Percentiles rank a stretch among this genome's conserved stretches.
phyloP scores from a whole-genome alignment of 2,888 invertebrate genomes.

The Dione vanillae region DNA sequence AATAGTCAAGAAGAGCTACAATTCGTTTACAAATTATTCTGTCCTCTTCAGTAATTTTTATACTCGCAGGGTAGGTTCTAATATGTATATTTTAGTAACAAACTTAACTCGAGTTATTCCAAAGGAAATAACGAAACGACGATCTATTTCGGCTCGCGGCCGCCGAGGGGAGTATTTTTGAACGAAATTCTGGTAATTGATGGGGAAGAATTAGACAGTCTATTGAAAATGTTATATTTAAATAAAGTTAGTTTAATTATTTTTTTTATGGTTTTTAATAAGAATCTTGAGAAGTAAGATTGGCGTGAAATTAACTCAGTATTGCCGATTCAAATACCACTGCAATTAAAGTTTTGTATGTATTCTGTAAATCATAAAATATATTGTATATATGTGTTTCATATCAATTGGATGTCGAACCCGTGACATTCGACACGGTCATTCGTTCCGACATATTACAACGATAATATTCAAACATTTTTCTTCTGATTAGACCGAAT shows the following conservation, averaged over 20 bases:
- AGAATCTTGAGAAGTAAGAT: no score
- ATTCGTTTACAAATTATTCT: no score
- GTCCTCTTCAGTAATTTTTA: no score
- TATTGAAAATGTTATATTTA: no score
- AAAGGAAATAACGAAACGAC: conserved; percentile 32
- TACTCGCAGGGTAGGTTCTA: background rate
- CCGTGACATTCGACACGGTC: conserved; percentile 19
- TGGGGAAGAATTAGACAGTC: background rate
- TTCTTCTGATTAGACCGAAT: conserved; percentile 2
- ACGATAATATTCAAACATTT: conserved; percentile 5
- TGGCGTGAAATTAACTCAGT: no score
- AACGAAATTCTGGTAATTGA: conserved; percentile 14
- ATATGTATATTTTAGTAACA: conserved; percentile 7
- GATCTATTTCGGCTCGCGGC: conserved; percentile 28
- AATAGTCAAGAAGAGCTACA: no score
- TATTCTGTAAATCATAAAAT: no score
- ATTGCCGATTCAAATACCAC: no score
- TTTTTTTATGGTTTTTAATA: no score
- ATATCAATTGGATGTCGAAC: background rate
- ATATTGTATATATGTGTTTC: background rate
- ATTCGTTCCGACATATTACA: background rate
- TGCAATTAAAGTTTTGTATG: no score
- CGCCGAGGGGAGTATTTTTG: conserved; percentile 31
- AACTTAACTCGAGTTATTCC: conserved; percentile 23
- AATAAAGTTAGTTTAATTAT: no score